Evolutionary conservation across 2,888 invertebrate species (phyloP).

Genomic region (Cryptops parisi): DNA sequence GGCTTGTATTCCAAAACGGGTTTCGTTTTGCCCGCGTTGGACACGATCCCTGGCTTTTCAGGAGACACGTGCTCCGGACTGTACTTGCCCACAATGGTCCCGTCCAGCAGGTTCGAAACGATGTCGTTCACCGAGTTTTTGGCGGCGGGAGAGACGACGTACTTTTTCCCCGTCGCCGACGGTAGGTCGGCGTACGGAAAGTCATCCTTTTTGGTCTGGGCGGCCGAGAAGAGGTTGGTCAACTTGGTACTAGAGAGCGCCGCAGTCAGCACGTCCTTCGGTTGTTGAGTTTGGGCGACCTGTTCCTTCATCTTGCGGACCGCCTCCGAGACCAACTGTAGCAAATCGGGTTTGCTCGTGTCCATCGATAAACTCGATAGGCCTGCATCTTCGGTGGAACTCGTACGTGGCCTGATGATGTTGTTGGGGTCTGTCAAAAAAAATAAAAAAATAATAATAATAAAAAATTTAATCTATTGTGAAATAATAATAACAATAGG

Average conservation of each 20-base stretch:
- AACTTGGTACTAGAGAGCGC: neutral
- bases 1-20: slow-evolving; percentile 41
- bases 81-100: slow-evolving; percentile 24
- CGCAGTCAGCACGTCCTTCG: neutral
- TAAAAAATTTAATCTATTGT: too few species aligned
- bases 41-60: neutral
- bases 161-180: neutral
- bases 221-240: neutral
- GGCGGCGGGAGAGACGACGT: neutral
- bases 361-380: neutral
- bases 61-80: neutral
- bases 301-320: slow-evolving; percentile 16
- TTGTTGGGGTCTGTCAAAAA: too few species aligned
- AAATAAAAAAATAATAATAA: too few species aligned
- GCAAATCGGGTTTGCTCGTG: slow-evolving; percentile 9
- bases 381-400: neutral
- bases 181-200: neutral
- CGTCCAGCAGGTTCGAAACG: neutral
- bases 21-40: neutral
- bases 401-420: neutral
- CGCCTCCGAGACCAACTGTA: slow-evolving; percentile 16
- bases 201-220: neutral
- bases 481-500: too few species aligned
- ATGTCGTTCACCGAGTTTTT: neutral
- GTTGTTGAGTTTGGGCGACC: slow-evolving; percentile 10